A percentile compares a stretch with the other conserved stretches of the same genome.
Conservation (phyloP, 2,797 vertebrate genomes). For the Aplochiton taeniatus region DNA sequence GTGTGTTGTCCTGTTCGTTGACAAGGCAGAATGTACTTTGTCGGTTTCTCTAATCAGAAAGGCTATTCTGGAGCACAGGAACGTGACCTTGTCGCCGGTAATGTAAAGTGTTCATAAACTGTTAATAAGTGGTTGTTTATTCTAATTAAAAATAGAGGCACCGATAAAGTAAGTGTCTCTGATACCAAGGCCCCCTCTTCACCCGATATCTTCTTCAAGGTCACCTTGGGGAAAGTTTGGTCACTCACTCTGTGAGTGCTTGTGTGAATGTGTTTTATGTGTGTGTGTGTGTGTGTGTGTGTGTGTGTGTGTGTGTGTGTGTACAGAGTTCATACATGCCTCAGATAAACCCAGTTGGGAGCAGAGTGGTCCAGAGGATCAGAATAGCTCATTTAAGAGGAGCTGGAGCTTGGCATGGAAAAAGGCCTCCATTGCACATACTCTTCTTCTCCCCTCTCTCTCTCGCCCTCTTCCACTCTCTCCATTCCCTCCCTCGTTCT, state of each 20-base stretch:
- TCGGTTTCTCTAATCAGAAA: slow-evolving; percentile 69
- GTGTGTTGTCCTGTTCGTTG: slow-evolving; percentile 54
- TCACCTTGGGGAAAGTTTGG: slow-evolving; percentile 36
- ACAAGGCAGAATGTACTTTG: slow-evolving; percentile 57
- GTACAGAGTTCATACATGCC: slow-evolving; percentile 38
- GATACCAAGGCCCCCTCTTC: slow-evolving; percentile 22
- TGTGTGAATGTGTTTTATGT: slow-evolving; percentile 12
- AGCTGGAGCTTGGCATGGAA: slow-evolving; percentile 65
- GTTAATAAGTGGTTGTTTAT: not conserved
- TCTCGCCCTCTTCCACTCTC: not conserved
- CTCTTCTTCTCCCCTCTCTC: too few relatives aligned
- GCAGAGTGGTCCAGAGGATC: slow-evolving; percentile 54
- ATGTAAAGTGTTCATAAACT: slow-evolving; percentile 30
- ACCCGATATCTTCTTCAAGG: slow-evolving; percentile 37
- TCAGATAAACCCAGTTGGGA: slow-evolving; percentile 65
- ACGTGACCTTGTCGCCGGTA: slow-evolving; percentile 46
- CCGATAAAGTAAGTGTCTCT: slow-evolving; percentile 2
- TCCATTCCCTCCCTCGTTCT: not conserved
- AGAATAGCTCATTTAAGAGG: slow-evolving; percentile 75
- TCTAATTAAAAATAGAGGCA: not conserved
- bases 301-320: slow-evolving; percentile 10
- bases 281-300: not conserved
- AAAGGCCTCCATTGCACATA: slow-evolving; percentile 41
- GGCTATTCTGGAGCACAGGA: slow-evolving; percentile 66
- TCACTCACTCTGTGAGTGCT: slow-evolving; percentile 4